phyloP scores from a whole-genome alignment of 2,888 invertebrate species.

The Andrena fulva region DNA sequence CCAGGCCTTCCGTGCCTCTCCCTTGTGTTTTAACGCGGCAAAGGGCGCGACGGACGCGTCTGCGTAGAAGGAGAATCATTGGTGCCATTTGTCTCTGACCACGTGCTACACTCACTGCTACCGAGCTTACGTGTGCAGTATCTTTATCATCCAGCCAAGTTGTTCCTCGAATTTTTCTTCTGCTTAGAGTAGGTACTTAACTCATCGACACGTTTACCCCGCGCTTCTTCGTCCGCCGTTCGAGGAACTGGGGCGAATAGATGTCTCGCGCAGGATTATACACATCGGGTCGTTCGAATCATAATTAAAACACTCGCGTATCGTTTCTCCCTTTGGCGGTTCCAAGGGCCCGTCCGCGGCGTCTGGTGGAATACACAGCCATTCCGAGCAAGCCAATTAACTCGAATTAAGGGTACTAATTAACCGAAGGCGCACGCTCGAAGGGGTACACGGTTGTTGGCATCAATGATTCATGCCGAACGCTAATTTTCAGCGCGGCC shows the following conservation, averaged over 20 bases:
- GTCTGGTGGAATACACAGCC: not conserved
- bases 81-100: conserved; percentile 11
- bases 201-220: too few relatives aligned
- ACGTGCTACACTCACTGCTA: conserved; percentile 9
- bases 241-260: too few relatives aligned
- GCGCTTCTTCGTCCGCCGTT: too few relatives aligned
- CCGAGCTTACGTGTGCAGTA: too few relatives aligned
- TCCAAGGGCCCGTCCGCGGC: not conserved
- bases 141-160: not conserved
- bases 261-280: not conserved
- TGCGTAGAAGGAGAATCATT: not conserved
- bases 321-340: not conserved
- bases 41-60: conserved; percentile 44
- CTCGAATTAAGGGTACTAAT: conserved; percentile 44
- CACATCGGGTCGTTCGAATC: not conserved
- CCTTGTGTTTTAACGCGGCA: conserved; percentile 35
- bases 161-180: not conserved
- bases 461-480: conserved; percentile 29
- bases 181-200: too few relatives aligned
- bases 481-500: conserved; percentile 3
- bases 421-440: conserved; percentile 21
- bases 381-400: conserved; percentile 39
- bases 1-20: conserved; percentile 14
- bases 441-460: conserved; percentile 17
- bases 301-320: not conserved